These are phyloP conservation scores for Buceros bicornis DNA, from an alignment of 2,797 vertebrate species.

Conservation along the genomic window DNA sequence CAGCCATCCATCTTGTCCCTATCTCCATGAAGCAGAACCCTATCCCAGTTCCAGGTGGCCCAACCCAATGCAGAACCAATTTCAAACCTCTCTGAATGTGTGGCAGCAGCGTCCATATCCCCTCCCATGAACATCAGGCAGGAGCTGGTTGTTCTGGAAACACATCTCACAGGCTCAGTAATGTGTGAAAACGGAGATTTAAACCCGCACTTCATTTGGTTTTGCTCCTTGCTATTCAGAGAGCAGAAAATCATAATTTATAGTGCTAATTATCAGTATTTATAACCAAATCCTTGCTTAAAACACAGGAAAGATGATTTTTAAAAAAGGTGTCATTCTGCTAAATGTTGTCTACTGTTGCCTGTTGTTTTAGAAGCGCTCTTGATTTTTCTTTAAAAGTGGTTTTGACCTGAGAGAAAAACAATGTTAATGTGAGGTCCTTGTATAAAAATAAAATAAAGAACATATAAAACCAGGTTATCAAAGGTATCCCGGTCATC, in stretches of 20 bases:
- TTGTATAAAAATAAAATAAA: neutral
- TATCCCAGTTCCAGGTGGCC: neutral
- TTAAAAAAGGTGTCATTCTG: neutral
- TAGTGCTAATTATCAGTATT: neutral
- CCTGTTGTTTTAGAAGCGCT: neutral
- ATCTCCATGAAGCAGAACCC: neutral
- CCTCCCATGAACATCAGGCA: neutral
- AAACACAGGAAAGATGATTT: neutral
- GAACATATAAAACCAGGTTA: neutral
- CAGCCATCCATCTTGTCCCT: rapidly evolving
- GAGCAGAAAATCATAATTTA: neutral
- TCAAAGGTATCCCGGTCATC: neutral
- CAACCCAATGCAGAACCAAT: neutral
- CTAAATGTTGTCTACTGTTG: neutral
- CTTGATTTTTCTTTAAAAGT: neutral
- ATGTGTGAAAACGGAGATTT: neutral
- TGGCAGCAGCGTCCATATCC: neutral
- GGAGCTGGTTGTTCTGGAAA: neutral
- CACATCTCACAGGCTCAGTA: neutral
- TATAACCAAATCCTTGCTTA: neutral
- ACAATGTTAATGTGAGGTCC: neutral
- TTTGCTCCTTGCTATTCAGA: neutral
- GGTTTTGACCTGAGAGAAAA: neutral
- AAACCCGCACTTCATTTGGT: neutral
- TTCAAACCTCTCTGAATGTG: neutral